phyloP scores from a whole-genome alignment of 2,888 invertebrate species.

The Fissipunctia ypsillon region DNA sequence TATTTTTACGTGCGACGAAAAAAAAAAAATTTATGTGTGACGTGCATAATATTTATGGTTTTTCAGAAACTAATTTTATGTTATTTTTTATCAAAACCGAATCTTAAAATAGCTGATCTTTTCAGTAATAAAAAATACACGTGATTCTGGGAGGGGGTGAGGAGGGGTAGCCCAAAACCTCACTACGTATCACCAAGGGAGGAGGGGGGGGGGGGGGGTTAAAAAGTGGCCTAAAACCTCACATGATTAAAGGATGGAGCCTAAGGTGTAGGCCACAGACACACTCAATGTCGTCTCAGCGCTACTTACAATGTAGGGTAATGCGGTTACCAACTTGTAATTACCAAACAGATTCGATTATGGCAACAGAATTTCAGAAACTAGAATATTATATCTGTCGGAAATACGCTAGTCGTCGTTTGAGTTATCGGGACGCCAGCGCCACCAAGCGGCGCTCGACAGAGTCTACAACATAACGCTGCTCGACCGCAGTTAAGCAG shows the following conservation, averaged over 20 bases:
- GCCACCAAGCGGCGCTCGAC: too few relatives aligned
- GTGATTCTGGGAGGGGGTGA: neutral
- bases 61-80: neutral
- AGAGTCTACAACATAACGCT: too few relatives aligned
- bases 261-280: constrained; percentile 21
- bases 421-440: too few relatives aligned
- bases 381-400: constrained; percentile 10
- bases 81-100: neutral
- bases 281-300: constrained; percentile 21
- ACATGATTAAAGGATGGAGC: neutral
- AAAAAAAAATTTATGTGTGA: neutral
- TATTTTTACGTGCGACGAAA: neutral
- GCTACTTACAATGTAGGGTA: constrained; percentile 38
- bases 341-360: constrained; percentile 31
- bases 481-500: too few relatives aligned
- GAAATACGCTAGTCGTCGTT: too few relatives aligned
- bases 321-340: constrained; percentile 29
- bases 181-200: neutral
- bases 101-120: neutral
- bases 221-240: neutral
- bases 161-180: neutral
- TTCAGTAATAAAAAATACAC: too few relatives aligned
- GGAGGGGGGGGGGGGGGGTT: neutral
- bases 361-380: neutral
- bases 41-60: neutral